Percentiles rank a stretch among this genome's conserved stretches.
phyloP scores from a whole-genome alignment of 2,113 vertebrate genomes.

The Calidris pugnax region DNA sequence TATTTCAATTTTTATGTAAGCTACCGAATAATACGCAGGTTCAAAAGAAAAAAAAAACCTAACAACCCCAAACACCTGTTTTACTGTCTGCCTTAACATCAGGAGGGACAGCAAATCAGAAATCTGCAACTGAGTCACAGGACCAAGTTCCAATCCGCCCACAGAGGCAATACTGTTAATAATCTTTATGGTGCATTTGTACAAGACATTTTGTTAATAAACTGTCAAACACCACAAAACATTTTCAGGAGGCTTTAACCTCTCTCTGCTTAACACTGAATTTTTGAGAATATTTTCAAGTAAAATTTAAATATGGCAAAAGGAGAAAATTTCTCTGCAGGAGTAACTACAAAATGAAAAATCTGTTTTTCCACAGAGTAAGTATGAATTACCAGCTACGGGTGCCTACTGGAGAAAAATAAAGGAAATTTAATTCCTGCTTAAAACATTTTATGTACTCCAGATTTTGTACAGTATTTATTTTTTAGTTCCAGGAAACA shows the following conservation, averaged over 20 bases:
- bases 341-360: neutral
- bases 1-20: neutral
- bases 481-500: neutral
- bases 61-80: neutral
- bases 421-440: neutral
- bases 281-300: neutral
- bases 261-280: neutral
- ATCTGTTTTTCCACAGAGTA: neutral
- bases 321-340: neutral
- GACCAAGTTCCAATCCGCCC: neutral
- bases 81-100: neutral
- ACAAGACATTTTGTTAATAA: neutral
- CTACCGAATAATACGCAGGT: neutral
- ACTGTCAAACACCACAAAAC: neutral
- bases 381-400: neutral
- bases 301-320: neutral
- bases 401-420: neutral
- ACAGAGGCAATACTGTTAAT: neutral
- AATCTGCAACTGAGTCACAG: neutral
- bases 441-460: neutral
- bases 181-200: neutral
- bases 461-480: neutral
- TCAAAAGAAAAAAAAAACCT: neutral
- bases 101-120: neutral
- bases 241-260: neutral